These are phyloP conservation scores for Gymnothorax reevesii DNA, from an alignment of 2,797 vertebrate species.

Conservation along the genomic window DNA sequence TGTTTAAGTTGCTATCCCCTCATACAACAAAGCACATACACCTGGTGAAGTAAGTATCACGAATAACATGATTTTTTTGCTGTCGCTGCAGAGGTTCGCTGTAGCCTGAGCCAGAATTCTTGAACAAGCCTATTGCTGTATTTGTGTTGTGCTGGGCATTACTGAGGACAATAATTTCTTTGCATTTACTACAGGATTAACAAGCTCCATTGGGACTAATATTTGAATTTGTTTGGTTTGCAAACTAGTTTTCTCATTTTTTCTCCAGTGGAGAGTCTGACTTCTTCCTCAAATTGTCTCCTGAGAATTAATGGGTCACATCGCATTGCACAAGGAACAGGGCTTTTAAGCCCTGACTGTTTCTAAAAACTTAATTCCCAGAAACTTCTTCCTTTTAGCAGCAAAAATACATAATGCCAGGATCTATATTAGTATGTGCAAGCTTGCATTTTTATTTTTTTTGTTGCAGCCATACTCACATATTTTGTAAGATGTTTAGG, in stretches of 20 bases:
- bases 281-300: slow-evolving; percentile 12
- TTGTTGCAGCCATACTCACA: background rate
- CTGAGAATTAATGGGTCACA: slow-evolving; percentile 5
- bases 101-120: slow-evolving; percentile 25
- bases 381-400: background rate
- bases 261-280: slow-evolving; percentile 1
- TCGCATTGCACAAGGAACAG: background rate
- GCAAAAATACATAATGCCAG: background rate
- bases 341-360: background rate
- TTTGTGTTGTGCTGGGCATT: slow-evolving; percentile 28
- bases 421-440: background rate
- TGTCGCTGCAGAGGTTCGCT: slow-evolving; percentile 43
- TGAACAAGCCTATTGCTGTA: slow-evolving; percentile 35
- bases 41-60: slow-evolving; percentile 76
- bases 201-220: slow-evolving; percentile 12
- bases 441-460: background rate
- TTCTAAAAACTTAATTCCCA: background rate
- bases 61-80: slow-evolving; percentile 43
- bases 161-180: background rate
- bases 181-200: slow-evolving; percentile 9
- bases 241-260: slow-evolving; percentile 22
- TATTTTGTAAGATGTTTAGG: background rate
- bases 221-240: background rate
- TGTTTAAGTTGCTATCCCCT: slow-evolving; percentile 80
- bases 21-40: slow-evolving; percentile 72